Base-by-base conservation (phyloP, 2,888 invertebrate species). In the Glaucopsyche alexis region DNA sequence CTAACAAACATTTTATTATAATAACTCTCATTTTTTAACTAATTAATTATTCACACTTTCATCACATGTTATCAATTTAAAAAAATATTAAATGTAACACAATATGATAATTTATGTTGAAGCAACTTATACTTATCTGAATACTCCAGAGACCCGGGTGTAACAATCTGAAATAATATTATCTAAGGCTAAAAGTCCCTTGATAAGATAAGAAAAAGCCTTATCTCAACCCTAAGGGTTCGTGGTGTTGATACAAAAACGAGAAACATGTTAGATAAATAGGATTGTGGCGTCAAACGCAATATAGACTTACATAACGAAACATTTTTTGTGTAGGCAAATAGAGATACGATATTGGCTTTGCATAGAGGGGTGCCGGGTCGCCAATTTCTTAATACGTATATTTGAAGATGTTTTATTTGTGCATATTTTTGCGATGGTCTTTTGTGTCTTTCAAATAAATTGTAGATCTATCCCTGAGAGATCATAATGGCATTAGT, bases 191-290 rank as follows among this genome's bases (percentile, higher is more conserved):
- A 81, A 83, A 81, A 81, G 80, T 81, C 80, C 80, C 79, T 73
- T 79, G 88, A 87, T 90, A 88, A 89, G 90, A 91, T 91, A 91
- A 87, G 82, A 75, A 77, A 79, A 7, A 79, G 79, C 81, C 83
- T 86, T 90, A 88, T 88, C 88, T 85, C 66, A 82, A 80, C 84
- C 84, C 83, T 76, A 80, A 82, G 85, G 79, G 81, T 81, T 81
- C 81, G 84, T 80, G 84, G 87, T 87, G 84, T 86, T 89, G 87
- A 85, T 87, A 87, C 86, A 88, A 84, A 81, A 79, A 79, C 81
- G 78, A 78, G 85, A 86, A 86, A 87, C 60, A 87, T 45, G 64
- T 40, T 42, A 71, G 60, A 60, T 60, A 47, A 52, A 71, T 66
- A 66, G 42, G 82, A 65, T 74, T 72, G 81, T 79, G 76, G 79